Conservation (phyloP, 2,113 vertebrate species). For the Phoenicopterus ruber region DNA sequence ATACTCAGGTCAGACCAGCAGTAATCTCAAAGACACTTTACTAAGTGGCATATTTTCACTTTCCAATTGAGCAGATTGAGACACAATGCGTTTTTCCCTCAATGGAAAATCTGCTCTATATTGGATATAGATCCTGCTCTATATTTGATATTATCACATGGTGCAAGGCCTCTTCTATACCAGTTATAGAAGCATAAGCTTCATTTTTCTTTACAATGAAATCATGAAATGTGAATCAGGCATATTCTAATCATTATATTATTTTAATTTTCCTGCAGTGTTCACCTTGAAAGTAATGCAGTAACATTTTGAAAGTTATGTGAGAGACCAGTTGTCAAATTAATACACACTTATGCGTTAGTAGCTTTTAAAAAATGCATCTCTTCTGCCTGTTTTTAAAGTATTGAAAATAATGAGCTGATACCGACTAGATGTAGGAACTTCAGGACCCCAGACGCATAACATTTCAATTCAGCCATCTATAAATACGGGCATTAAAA, state of each 20-base stretch:
- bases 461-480: not conserved
- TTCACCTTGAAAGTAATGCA: not conserved
- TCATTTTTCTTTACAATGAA: not conserved
- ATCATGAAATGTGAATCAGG: rapidly evolving
- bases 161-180: not conserved
- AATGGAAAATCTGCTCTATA: not conserved
- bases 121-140: not conserved
- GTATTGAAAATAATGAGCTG: not conserved
- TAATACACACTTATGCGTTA: not conserved
- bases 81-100: not conserved
- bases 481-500: not conserved
- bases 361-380: not conserved
- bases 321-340: not conserved
- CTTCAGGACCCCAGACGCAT: not conserved
- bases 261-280: not conserved
- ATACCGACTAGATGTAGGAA: not conserved
- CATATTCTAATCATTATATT: not conserved
- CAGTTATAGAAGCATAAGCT: not conserved
- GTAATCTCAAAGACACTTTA: not conserved
- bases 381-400: not conserved
- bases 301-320: not conserved
- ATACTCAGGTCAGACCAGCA: not conserved
- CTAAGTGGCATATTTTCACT: not conserved
- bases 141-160: too few relatives aligned
- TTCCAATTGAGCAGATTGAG: not conserved